Percentiles rank a stretch among this genome's conserved stretches.
These are phyloP conservation scores for Listronotus oregonensis DNA, from an alignment of 1,140 invertebrate species.

Conservation along the genomic window DNA sequence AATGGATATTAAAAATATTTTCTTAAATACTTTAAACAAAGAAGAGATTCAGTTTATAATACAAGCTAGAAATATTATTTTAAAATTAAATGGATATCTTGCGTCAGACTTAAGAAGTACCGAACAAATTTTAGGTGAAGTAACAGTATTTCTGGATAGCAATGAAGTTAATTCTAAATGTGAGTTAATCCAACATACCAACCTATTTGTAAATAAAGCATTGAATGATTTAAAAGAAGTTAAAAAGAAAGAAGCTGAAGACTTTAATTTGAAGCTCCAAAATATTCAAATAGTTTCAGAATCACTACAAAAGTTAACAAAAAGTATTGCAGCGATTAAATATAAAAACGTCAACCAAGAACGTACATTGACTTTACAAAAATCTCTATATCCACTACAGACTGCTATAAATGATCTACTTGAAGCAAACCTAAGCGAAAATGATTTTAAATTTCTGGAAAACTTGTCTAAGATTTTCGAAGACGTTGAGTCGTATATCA, in stretches of 20 bases:
- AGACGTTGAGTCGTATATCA: conserved; percentile 41
- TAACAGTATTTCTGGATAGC: conserved; percentile 21
- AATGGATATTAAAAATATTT: conserved; percentile 9
- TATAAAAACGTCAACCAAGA: conserved; percentile 40
- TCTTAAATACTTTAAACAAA: background rate
- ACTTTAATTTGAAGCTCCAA: conserved; percentile 35
- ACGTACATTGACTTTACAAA: conserved; percentile 44
- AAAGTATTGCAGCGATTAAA: conserved; percentile 47
- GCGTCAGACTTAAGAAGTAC: conserved; percentile 2
- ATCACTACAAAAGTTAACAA: conserved; percentile 43
- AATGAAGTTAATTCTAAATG: conserved; percentile 1
- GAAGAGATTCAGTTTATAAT: conserved; percentile 4
- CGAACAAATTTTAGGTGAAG: conserved; percentile 7
- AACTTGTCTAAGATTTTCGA: conserved; percentile 39
- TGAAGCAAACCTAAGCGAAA: conserved; percentile 41
- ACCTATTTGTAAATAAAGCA: conserved; percentile 22
- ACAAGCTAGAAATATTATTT: conserved; percentile 8
- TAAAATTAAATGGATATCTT: conserved; percentile 12
- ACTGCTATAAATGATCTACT: conserved; percentile 49
- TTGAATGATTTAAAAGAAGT: conserved; percentile 37
- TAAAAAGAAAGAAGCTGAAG: conserved; percentile 29
- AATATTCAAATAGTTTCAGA: conserved; percentile 43
- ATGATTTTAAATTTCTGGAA: conserved; percentile 44
- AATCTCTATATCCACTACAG: conserved; percentile 47
- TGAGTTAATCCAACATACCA: conserved; percentile 8